A percentile compares a stretch with the other conserved stretches of the same genome.
Evolutionary conservation across 2,797 vertebrate genomes (phyloP).

Genomic region (Synanceia verrucosa): DNA sequence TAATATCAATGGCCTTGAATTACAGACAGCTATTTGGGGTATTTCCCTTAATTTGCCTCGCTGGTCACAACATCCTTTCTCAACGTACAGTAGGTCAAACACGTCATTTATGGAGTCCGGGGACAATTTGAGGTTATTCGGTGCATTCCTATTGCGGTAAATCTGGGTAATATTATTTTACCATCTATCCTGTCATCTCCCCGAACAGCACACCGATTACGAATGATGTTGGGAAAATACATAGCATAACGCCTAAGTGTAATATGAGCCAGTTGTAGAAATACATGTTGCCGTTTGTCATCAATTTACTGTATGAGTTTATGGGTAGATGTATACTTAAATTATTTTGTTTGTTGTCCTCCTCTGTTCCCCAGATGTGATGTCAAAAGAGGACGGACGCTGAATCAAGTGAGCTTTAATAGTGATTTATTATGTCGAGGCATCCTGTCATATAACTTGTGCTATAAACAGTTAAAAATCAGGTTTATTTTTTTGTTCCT

Average conservation of each 20-base stretch:
- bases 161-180: constrained; percentile 57
- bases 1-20: constrained; percentile 36
- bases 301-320: constrained; percentile 35
- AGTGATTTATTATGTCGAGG: constrained; percentile 20
- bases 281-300: constrained; percentile 43
- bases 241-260: constrained; percentile 24
- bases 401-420: constrained; percentile 15
- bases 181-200: constrained; percentile 41
- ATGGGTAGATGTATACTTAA: constrained; percentile 23
- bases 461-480: constrained; percentile 23
- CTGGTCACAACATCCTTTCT: constrained; percentile 9
- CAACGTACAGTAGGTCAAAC: constrained; percentile 21
- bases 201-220: constrained; percentile 30
- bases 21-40: constrained; percentile 32
- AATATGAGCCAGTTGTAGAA: constrained; percentile 40
- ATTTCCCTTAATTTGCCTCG: constrained; percentile 41
- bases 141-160: constrained; percentile 46
- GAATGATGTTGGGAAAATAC: constrained; percentile 47
- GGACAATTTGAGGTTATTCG: constrained; percentile 50
- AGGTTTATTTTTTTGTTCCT: neutral
- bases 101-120: constrained; percentile 19
- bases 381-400: constrained; percentile 18
- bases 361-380: constrained; percentile 26
- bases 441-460: constrained; percentile 19
- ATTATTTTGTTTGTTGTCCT: constrained; percentile 32